Evolutionary conservation across 2,888 invertebrate species (phyloP), one percentile per base, ranked within the genome.

Genomic region (Cataglyphis rosenhaueri): DNA sequence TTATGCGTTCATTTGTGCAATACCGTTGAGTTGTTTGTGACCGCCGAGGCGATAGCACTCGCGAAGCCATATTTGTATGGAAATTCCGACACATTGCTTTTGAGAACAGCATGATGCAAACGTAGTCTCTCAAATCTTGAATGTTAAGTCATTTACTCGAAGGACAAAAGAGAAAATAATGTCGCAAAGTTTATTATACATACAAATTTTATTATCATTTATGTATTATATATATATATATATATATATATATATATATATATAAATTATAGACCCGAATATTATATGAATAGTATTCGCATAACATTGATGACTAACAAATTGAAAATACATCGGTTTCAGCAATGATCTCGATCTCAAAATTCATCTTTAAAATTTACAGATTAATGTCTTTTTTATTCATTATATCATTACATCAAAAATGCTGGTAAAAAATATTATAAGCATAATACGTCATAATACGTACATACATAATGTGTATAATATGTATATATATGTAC

Each of bases 31-130:
- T n/a, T n/a, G n/a, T n/a, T 78, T 82, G 83, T 82, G 73, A 78
- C 71, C 82, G 74, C 81, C 81, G 85, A 82, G 71, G 76, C 75
- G 74, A 75, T 59, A 73, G 83, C 76, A 66, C 75, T 85, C 84
- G 70, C 82, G 75, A 84, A 76, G 82, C 71, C 85, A 87, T 89
- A 88, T 88, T 88, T 88, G 87, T 89, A 88, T 88, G 88, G 87
- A 88, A 88, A 88, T 88, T 74, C 61, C 76, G 78, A 64, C 79
- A 81, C 81, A 84, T 65, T 70, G 78, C 70, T 78, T 76, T 70
- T 78, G 78, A 78, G 71, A 57, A 78, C 32, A 12, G 41, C 3
- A 70, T 57, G 68, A 78, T 57, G 57, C 38, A 52, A 38, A 25
- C n/a, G 29, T 32, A 41, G 12, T 8, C 15, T 44, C 70, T 68